Evolutionary conservation across 2,797 vertebrate genomes (phyloP).

Genomic region (Channallabes apus): DNA sequence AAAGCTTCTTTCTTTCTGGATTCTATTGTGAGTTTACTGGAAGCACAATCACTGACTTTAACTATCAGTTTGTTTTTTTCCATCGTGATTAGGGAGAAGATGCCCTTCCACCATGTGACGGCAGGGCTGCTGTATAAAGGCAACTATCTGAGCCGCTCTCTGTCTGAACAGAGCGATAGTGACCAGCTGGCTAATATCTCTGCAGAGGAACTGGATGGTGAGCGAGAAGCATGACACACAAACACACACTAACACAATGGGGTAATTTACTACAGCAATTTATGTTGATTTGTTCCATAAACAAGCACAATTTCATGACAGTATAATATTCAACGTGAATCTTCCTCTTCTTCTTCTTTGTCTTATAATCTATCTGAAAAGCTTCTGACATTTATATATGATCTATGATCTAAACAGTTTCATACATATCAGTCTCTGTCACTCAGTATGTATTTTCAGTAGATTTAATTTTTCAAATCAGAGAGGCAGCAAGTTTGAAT

Average conservation of each 20-base stretch:
- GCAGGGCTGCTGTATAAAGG: slow-evolving; percentile 97
- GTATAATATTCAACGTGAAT: background rate
- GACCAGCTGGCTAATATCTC: slow-evolving; percentile 96
- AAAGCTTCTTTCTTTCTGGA: background rate
- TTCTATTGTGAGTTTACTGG: background rate
- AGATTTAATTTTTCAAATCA: slow-evolving; percentile 20
- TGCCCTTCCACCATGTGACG: slow-evolving; percentile 99
- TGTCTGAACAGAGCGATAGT: slow-evolving; percentile 90
- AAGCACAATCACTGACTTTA: background rate
- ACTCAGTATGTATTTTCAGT: slow-evolving; percentile 1
- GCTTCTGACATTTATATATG: slow-evolving; percentile 16
- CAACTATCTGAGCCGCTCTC: slow-evolving; percentile 92
- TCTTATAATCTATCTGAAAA: slow-evolving; percentile 3
- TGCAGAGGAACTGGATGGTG: slow-evolving; percentile 93
- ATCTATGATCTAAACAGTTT: background rate
- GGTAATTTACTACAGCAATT: background rate
- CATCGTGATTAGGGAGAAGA: slow-evolving; percentile 86
- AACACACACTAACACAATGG: background rate
- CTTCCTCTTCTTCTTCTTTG: no score
- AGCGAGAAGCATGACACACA: slow-evolving; percentile 56
- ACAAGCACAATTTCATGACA: background rate
- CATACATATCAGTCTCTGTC: slow-evolving; percentile 9
- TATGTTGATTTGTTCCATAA: slow-evolving; percentile 10
- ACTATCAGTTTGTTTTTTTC: slow-evolving; percentile 17
- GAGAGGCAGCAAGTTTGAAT: slow-evolving; percentile 28